phyloP scores from a whole-genome alignment of 1,140 invertebrate genomes.

The Anoplolepis gracilipes region DNA sequence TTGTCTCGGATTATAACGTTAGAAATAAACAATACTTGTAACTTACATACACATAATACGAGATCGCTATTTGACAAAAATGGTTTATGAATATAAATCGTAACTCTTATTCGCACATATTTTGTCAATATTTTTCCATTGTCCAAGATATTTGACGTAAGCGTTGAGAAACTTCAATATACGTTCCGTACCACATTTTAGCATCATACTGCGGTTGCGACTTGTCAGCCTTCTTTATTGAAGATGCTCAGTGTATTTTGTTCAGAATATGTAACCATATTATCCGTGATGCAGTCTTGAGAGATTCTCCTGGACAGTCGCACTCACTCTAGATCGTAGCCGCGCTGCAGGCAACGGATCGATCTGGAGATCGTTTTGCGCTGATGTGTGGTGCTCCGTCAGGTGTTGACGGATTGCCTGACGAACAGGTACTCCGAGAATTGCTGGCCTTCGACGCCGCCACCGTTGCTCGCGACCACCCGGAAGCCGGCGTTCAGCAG shows the following conservation, averaged over 20 bases:
- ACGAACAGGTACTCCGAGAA: slow-evolving; percentile 97
- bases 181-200: slow-evolving; percentile 12
- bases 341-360: slow-evolving; percentile 71
- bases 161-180: neutral
- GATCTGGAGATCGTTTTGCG: slow-evolving; percentile 71
- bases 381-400: slow-evolving; percentile 71
- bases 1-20: neutral
- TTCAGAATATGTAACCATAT: slow-evolving; percentile 22
- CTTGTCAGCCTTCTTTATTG: slow-evolving; percentile 6
- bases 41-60: neutral
- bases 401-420: slow-evolving; percentile 85
- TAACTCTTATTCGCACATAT: neutral
- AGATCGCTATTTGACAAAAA: neutral
- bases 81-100: neutral
- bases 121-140: neutral
- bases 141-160: slow-evolving; percentile 11
- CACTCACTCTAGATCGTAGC: slow-evolving; percentile 71
- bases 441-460: slow-evolving; percentile 96
- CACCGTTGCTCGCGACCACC: slow-evolving; percentile 94
- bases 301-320: slow-evolving; percentile 48
- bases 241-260: slow-evolving; percentile 12
- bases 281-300: slow-evolving; percentile 67
- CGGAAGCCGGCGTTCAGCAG: slow-evolving; percentile 94
- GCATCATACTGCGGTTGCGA: slow-evolving; percentile 21
- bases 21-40: neutral